phyloP scores from a whole-genome alignment of 2,113 vertebrate genomes.

The Pelvicachromis taeniatus region DNA sequence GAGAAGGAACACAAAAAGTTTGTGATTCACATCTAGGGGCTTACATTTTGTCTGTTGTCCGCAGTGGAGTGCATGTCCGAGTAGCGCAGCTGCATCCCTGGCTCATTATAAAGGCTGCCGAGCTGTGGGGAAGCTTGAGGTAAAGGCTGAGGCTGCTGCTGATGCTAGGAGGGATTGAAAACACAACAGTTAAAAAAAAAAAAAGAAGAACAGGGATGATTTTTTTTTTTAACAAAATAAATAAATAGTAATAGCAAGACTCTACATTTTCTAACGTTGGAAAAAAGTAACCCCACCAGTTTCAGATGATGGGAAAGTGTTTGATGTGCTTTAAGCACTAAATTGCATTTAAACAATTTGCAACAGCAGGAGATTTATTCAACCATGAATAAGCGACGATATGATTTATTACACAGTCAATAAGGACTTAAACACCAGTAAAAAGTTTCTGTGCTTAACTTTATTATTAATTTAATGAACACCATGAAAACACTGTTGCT shows the following conservation, averaged over 20 bases:
- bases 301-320: background rate
- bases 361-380: background rate
- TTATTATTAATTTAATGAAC: background rate
- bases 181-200: constrained; percentile 1
- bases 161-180: constrained; percentile 61
- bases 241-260: background rate
- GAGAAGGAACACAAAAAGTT: background rate
- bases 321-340: background rate
- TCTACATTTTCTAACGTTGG: background rate
- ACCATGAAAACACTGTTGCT: background rate
- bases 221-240: background rate
- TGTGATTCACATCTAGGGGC: background rate
- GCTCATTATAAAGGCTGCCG: constrained; percentile 71
- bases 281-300: background rate
- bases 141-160: constrained; percentile 74
- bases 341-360: background rate
- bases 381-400: background rate
- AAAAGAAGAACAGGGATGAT: background rate
- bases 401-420: background rate
- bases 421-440: background rate
- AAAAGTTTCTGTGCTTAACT: background rate
- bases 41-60: constrained; percentile 78
- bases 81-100: constrained; percentile 74
- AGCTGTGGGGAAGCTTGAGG: constrained; percentile 76
- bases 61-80: constrained; percentile 67